These are phyloP conservation scores for Zaprionus vittiger DNA, from an alignment of 1,140 invertebrate species.

Conservation along the genomic window DNA sequence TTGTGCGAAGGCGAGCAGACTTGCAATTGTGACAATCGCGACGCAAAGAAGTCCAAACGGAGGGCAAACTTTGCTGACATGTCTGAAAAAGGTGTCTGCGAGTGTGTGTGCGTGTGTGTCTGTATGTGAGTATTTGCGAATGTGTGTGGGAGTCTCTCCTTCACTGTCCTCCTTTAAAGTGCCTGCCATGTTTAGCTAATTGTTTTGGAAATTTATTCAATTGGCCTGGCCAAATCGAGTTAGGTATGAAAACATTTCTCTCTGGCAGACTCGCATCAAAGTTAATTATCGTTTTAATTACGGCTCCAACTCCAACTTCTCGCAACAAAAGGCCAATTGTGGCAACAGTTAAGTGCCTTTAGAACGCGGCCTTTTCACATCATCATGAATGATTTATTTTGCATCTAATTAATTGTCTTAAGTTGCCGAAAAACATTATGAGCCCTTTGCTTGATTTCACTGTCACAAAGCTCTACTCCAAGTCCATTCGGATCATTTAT, in stretches of 20 bases:
- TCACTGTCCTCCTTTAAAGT: constrained; percentile 14
- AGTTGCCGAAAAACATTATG: constrained; percentile 24
- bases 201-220: constrained; percentile 65
- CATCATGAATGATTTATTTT: constrained; percentile 66
- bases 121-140: not conserved
- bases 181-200: constrained; percentile 50
- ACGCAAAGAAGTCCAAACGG: constrained; percentile 8
- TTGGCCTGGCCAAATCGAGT: constrained; percentile 43
- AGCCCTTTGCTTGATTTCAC: constrained; percentile 22
- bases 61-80: constrained; percentile 36
- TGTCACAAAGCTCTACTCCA: constrained; percentile 11
- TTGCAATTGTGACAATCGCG: not conserved
- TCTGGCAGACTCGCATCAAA: constrained; percentile 25
- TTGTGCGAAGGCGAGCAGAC: constrained; percentile 6
- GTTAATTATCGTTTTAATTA: constrained; percentile 59
- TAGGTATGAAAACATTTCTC: constrained; percentile 35
- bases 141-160: not conserved
- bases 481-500: constrained; percentile 8
- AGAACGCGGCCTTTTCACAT: constrained; percentile 1
- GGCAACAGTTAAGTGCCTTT: constrained; percentile 24
- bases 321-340: constrained; percentile 30
- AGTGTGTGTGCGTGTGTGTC: not conserved
- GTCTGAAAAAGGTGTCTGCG: constrained; percentile 8
- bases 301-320: constrained; percentile 14
- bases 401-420: constrained; percentile 53